Base-by-base conservation (phyloP, 2,113 vertebrate species). In the Pachycephala philippinensis region DNA sequence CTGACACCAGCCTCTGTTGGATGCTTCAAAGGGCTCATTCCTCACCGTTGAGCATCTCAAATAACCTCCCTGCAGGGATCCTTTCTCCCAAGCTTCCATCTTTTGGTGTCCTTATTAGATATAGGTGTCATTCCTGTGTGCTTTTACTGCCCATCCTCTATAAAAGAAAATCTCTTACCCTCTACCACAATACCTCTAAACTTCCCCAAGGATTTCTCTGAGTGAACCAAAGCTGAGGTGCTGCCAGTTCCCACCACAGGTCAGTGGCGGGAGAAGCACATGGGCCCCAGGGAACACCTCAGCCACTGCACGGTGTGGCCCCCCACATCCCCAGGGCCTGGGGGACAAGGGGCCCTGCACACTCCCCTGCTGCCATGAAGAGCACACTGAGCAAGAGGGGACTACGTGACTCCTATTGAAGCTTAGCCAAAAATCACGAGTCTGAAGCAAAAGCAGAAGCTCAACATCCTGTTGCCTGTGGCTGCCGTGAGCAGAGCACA, bases 21-120 rank as follows among this genome's bases (percentile, higher is more conserved):
- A 42, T 11, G 33, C 79, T 95, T 96, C 96, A 93, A 91, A 91
- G 84, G 68, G 69, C 76, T 94, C 54, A 13, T 26, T 75, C 64
- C 91, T 74, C 72, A 17, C 37, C 1, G 7, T 0, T 0, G 56
- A 95, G 87, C 87, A 82, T 78, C 93, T 95, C 95, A 56, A 77
- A 90, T 89, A 90, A 92, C 84, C 69, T 82, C 80, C 86, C 94
- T 35, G 13, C 53, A 72, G 95, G 82, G 49, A 90, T 82, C 70
- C 74, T 76, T 91, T 89, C 96, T 84, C 40, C 74, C 77, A 59
- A 6, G 47, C 61, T 52, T 37, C 93, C 84, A 74, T 77, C 76
- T 92, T 79, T 15, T 16, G 45, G 53, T 86, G 89, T 80, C 83
- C 76, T 80, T 69, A 72, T 71, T 69, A 60, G 69, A 76, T 24